These are phyloP conservation scores for Panthera tigris DNA, from an alignment of 2,113 vertebrate species.

Conservation along the genomic window DNA sequence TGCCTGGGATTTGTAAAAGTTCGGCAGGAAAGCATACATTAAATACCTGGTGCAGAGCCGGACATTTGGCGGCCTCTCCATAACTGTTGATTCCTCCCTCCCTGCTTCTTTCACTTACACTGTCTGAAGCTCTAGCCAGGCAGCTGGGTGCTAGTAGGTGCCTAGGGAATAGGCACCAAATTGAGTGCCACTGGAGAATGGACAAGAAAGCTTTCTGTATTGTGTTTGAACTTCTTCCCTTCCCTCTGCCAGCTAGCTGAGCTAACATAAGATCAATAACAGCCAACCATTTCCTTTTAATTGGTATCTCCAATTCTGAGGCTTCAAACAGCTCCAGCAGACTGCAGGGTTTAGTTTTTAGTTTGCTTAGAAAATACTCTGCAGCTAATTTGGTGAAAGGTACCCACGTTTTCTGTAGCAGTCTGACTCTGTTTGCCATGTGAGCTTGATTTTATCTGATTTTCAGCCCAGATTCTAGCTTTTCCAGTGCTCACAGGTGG, in stretches of 20 bases:
- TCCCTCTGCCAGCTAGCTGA: background rate
- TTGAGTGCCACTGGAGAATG: background rate
- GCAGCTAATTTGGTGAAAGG: background rate
- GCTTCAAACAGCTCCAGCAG: background rate
- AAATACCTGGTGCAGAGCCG: background rate
- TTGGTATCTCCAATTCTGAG: background rate
- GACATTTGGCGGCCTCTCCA: background rate
- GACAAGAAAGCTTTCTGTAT: background rate
- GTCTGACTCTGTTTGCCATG: background rate
- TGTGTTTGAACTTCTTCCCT: constrained; percentile 19
- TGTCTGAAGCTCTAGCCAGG: background rate
- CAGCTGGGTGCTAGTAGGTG: background rate
- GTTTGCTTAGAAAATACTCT: constrained; percentile 11
- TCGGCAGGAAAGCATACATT: background rate
- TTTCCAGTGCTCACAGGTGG: background rate
- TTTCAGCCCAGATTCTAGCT: background rate
- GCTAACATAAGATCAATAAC: background rate
- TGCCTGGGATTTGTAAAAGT: background rate
- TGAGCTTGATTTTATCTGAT: background rate
- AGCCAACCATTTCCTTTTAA: constrained; percentile 20
- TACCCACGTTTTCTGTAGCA: background rate
- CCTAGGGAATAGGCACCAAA: background rate
- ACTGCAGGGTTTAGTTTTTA: background rate
- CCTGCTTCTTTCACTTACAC: background rate
- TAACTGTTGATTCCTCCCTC: background rate